Base-by-base conservation (phyloP, 2,888 invertebrate genomes). In the Emmelina monodactyla region DNA sequence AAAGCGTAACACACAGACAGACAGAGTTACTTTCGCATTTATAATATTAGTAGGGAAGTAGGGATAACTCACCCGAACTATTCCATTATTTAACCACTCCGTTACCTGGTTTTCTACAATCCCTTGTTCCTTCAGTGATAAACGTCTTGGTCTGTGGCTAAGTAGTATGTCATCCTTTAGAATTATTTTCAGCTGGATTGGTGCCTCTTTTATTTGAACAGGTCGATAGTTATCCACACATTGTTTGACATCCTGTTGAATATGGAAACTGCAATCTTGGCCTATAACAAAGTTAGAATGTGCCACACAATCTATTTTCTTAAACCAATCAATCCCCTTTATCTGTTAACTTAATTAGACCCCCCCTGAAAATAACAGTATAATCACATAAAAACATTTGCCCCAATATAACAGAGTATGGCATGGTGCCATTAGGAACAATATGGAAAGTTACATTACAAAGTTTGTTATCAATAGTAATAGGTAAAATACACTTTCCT, bases 91-190 rank as follows among this genome's bases (percentile, higher is more conserved):
- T 3, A 40, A 6, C 45, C 45, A 45, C 9, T 47, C 42, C 4
- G 36, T 13, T 10, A 45, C 34, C 16, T 45, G 42, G 4, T 41
- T 14, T 2, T 47, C 36, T 1, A 48, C 50, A 3, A 28, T 15
- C 3, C 38, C 12, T 32, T 44, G 35, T 28, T 48, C 43, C 5
- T 10, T 22, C 2, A 39, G n/a, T 1, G 50, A 33, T 16, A 52
- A 16, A 10, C 48, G 25, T 22, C 50, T 32, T 2, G 50, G 47
- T 4, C 45, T 4, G 9, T 25, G 25, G 3, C 3, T 11, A n/a
- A 37, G 22, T 40, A 37, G 25, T 3, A 25, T 11, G 11, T 25
- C 6, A 25, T 25, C 25, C 11, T 25, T 25, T 3, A 25, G 6
- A 25, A 25, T 25, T 4, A 25, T 4, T 25, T 25, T 25, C 11